Base-by-base conservation (phyloP, 2,888 invertebrate genomes). In the Beris chalybata region DNA sequence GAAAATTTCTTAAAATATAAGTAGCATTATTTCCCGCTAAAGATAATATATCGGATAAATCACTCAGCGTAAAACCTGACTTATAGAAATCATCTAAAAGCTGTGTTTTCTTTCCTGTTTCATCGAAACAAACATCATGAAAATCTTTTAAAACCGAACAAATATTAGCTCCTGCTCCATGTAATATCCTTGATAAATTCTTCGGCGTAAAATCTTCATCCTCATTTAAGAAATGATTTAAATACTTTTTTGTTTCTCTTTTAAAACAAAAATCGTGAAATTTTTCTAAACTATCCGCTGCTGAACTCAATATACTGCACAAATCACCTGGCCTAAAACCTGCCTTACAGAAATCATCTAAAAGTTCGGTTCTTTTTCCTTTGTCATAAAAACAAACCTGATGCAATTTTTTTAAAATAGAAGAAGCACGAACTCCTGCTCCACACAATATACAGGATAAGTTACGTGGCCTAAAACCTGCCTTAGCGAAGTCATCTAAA, bases 121-220 rank as follows among this genome's bases (percentile, higher is more conserved):
- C n/a, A n/a, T n/a, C n/a, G n/a, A n/a, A n/a, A n/a, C n/a, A 75
- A 73, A 74, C 66, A 70, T 72, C 65, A 67, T 74, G 71, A 70
- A 74, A 74, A 63, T 74, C 66, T 72, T 73, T 73, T 61, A 76
- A 72, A 73, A 72, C 76, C 71, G 72, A 68, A 68, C 72, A 75
- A 74, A 75, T 71, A 68, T 71, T 75, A 71, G 71, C 72, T 69
- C 69, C 63, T 71, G 74, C 74, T 68, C 73, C 75, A 65, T 74
- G 74, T 68, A 75, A 71, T 72, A 76, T 75, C 29, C 69, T 69
- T 70, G 71, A 74, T 71, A 76, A 73, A 54, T 75, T 71, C 31
- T 44, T 72, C 12, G 61, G 68, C 5, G 57, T 73, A 70, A 75
- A 74, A 70, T 71, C 45, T 68, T 58, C 69, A 6, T 13, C 55